A percentile compares a stretch with the other conserved stretches of the same genome.
phyloP scores from a whole-genome alignment of 2,113 vertebrate genomes.

The Micromys minutus region DNA sequence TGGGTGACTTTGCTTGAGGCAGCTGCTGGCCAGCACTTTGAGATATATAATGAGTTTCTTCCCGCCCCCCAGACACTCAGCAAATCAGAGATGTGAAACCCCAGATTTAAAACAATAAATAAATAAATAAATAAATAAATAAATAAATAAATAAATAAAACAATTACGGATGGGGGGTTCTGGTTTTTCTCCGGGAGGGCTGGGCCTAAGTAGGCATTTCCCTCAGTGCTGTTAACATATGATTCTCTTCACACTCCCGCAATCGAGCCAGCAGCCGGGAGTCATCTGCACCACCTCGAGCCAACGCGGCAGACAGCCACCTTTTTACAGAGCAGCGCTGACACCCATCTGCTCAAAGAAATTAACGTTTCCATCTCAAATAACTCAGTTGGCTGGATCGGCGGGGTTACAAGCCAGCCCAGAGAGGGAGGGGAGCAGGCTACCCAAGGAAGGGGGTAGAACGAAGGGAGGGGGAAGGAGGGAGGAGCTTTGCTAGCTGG shows the following conservation, averaged over 20 bases:
- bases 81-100: slow-evolving; percentile 55
- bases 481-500: not conserved
- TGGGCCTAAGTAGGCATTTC: slow-evolving; percentile 65
- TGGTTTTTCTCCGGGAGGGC: slow-evolving; percentile 64
- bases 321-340: slow-evolving; percentile 73
- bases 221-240: slow-evolving; percentile 67
- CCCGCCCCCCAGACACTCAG: not conserved
- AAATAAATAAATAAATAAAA: not conserved
- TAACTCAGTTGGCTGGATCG: slow-evolving; percentile 81
- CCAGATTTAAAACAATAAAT: slow-evolving; percentile 50
- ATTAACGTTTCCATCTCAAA: slow-evolving; percentile 81
- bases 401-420: slow-evolving; percentile 71
- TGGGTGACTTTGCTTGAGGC: slow-evolving; percentile 9
- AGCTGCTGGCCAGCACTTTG: slow-evolving; percentile 49
- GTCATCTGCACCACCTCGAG: slow-evolving; percentile 48
- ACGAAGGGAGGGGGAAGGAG: not conserved
- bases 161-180: not conserved
- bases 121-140: not conserved
- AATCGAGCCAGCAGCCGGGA: slow-evolving; percentile 54
- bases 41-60: slow-evolving; percentile 71
- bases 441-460: not conserved
- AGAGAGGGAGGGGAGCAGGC: slow-evolving; percentile 13
- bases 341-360: slow-evolving; percentile 81
- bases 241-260: slow-evolving; percentile 69
- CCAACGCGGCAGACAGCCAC: slow-evolving; percentile 74